These are phyloP conservation scores for Hephaestus fuliginosus DNA, from an alignment of 2,797 vertebrate species.

Conservation along the genomic window DNA sequence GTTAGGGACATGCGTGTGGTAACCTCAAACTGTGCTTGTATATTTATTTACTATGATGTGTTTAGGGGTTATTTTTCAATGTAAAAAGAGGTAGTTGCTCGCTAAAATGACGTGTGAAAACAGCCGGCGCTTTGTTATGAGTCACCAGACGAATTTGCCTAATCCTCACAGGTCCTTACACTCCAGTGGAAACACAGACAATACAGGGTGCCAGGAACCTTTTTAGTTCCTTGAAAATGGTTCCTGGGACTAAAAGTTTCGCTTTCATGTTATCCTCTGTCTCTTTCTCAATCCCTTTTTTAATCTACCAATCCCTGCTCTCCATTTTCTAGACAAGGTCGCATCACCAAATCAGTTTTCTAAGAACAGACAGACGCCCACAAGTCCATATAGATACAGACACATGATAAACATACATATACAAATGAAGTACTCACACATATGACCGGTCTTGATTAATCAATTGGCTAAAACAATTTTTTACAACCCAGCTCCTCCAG, in stretches of 20 bases:
- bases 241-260: background rate
- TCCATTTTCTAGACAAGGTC: constrained; percentile 56
- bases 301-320: constrained; percentile 39
- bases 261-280: constrained; percentile 28
- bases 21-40: too few species aligned
- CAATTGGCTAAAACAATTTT: constrained; percentile 87
- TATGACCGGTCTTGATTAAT: constrained; percentile 82
- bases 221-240: too few species aligned
- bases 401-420: constrained; percentile 56
- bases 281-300: constrained; percentile 11
- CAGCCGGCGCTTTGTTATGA: too few species aligned
- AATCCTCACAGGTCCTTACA: too few species aligned
- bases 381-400: constrained; percentile 37
- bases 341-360: constrained; percentile 62
- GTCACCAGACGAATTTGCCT: too few species aligned
- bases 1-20: too few species aligned
- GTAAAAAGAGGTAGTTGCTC: too few species aligned
- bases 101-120: too few species aligned
- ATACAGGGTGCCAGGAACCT: too few species aligned
- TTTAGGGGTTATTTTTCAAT: too few species aligned
- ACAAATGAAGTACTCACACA: constrained; percentile 65
- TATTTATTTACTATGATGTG: too few species aligned
- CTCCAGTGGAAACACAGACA: too few species aligned
- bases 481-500: constrained; percentile 76
- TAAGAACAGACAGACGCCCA: constrained; percentile 27